Percentiles rank a stretch among this genome's conserved stretches.
These are phyloP conservation scores for Glaucidium brasilianum DNA, from an alignment of 2,113 vertebrate species.

Conservation along the genomic window DNA sequence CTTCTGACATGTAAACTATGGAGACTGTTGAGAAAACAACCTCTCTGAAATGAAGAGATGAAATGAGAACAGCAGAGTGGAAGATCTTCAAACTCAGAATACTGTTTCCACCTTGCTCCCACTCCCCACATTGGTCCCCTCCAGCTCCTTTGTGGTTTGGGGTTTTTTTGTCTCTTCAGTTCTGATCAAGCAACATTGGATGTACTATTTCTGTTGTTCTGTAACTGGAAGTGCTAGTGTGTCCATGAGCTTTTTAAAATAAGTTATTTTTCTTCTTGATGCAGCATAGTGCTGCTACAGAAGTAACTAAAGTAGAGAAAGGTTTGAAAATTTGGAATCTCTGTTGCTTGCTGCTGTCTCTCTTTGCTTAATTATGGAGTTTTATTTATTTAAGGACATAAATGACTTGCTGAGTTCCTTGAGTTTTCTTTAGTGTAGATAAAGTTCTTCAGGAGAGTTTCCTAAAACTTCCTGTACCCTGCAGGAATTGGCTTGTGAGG, in stretches of 20 bases:
- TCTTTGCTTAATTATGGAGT: not conserved
- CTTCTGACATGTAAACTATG: not conserved
- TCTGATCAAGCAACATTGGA: not conserved
- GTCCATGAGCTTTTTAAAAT: not conserved
- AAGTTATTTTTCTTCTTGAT: not conserved
- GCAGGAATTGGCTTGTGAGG: accelerated
- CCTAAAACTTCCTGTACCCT: not conserved
- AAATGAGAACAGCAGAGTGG: not conserved
- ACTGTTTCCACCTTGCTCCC: not conserved
- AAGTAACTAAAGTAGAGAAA: not conserved
- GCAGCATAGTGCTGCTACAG: not conserved
- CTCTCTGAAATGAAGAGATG: not conserved
- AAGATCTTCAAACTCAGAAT: not conserved
- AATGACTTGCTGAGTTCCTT: not conserved
- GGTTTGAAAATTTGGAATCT: not conserved
- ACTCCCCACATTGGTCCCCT: accelerated
- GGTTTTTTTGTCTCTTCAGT: not conserved
- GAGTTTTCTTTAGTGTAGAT: not conserved
- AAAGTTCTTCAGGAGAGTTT: not conserved
- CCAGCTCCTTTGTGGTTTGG: not conserved
- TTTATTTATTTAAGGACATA: not conserved
- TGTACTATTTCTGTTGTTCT: not conserved
- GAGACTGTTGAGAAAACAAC: not conserved
- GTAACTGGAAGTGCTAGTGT: not conserved
- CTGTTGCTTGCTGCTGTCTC: not conserved